Percentiles rank a stretch among this genome's conserved stretches.
These are phyloP conservation scores for Incurvaria masculella DNA, from an alignment of 2,888 invertebrate genomes.

Conservation along the genomic window DNA sequence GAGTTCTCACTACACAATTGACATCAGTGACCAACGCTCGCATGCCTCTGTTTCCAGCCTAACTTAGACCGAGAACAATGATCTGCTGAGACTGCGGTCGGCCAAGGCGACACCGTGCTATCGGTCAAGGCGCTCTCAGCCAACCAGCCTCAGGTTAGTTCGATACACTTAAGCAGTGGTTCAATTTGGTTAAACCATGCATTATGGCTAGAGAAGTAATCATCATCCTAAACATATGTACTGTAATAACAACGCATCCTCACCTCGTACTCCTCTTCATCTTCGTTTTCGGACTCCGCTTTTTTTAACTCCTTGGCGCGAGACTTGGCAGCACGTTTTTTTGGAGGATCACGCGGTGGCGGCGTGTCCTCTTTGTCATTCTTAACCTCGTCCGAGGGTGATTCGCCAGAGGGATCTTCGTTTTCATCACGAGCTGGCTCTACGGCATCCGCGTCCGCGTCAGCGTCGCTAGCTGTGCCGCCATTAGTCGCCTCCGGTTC, in stretches of 20 bases:
- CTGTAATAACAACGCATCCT: conserved; percentile 16
- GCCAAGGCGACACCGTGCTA: not conserved
- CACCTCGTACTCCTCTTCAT: conserved; percentile 50
- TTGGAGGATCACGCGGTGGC: conserved; percentile 15
- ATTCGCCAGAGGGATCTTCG: not conserved
- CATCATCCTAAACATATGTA: conserved; percentile 21
- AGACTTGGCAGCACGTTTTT: conserved; percentile 22
- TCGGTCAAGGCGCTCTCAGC: not conserved
- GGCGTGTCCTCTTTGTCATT: conserved; percentile 11
- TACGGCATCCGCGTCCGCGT: conserved; percentile 17
- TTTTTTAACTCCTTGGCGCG: conserved; percentile 28
- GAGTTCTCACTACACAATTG: too few relatives aligned
- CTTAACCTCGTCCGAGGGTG: conserved; percentile 1
- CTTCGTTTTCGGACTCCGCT: conserved; percentile 31
- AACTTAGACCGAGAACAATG: too few relatives aligned
- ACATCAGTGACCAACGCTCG: too few relatives aligned
- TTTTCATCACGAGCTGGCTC: conserved; percentile 14
- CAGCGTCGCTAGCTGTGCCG: conserved; percentile 22
- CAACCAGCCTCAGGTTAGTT: not conserved
- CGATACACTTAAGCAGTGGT: too few relatives aligned
- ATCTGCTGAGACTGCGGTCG: not conserved
- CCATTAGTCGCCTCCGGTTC: conserved; percentile 20
- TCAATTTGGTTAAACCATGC: not conserved
- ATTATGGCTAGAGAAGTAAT: conserved; percentile 3
- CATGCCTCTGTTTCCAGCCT: too few relatives aligned